Base-by-base conservation (phyloP, 2,113 vertebrate genomes). In the Eclectus roratus region DNA sequence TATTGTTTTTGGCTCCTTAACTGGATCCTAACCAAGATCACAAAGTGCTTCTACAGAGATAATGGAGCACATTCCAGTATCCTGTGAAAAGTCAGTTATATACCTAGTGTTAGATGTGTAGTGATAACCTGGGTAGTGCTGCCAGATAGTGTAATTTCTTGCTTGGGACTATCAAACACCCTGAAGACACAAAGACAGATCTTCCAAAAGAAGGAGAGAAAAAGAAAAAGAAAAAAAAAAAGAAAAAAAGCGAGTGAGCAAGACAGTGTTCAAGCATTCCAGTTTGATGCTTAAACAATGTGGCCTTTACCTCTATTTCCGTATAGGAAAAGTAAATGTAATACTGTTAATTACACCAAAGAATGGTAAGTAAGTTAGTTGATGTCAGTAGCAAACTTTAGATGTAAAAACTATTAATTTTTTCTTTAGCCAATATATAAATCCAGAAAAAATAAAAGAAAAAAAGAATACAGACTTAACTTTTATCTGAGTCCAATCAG, bases 1-100 rank as follows among this genome's bases (percentile, higher is more conserved):
- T 58, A 35, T 84, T 92, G 85, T 64, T 91, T 78, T 92, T 96
- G 92, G 65, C 72, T 96, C 49, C 90, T 83, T 86, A 61, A 41
- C 47, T 95, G 88, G 92, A 86, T 61, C 35, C 14, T 20, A 64
- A 72, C 70, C 94, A 89, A 89, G 35, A 43, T 72, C 88, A 73
- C 69, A 61, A 58, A 95, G 69, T 56, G 65, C 52, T 84, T 92
- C 77, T 85, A 14, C 33, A 41, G 72, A 94, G 90, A 94, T 81
- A 96, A 93, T 37, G 85, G 76, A 78, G 80, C 61, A 79, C 61
- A 82, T 78, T 87, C 83, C 83, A 81, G 50, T 73, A 78, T 79
- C 86, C 70, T 66, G 65, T 90, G 80, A 96, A 78, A 79, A 43
- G 49, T 91, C 92, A 91, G 85, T 61, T 85, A 41, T 49, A 65